phyloP scores from a whole-genome alignment of 2,113 vertebrate species.

The Corythaixoides concolor region DNA sequence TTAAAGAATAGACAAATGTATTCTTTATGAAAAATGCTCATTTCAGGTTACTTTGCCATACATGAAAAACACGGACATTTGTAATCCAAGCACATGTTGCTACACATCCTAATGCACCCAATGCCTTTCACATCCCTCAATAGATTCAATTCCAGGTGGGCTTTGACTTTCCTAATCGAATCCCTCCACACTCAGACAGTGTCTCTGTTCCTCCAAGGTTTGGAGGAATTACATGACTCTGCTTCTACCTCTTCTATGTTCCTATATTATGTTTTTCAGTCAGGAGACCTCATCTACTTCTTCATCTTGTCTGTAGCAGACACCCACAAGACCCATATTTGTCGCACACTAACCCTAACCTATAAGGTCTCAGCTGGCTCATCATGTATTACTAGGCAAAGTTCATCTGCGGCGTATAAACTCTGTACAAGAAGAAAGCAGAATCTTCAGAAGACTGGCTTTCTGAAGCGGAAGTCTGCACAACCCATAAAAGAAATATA shows the following conservation, averaged over 20 bases:
- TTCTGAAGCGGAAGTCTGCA: not conserved
- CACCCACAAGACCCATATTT: not conserved
- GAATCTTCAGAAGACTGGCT: not conserved
- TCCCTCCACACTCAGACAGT: not conserved
- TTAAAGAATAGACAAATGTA: no score
- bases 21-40: not conserved
- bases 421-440: not conserved
- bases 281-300: not conserved
- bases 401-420: not conserved
- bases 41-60: not conserved
- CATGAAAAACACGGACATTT: not conserved
- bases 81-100: not conserved
- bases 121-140: not conserved
- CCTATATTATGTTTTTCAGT: not conserved
- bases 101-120: not conserved
- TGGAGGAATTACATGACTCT: not conserved
- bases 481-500: not conserved
- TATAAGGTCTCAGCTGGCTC: not conserved
- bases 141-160: not conserved
- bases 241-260: not conserved
- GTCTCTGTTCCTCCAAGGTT: not conserved
- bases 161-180: not conserved
- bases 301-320: not conserved
- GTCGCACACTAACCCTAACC: not conserved
- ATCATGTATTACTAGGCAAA: not conserved